Evolutionary conservation across 2,797 vertebrate genomes (phyloP).

Genomic region (Peromyscus melanophrys): DNA sequence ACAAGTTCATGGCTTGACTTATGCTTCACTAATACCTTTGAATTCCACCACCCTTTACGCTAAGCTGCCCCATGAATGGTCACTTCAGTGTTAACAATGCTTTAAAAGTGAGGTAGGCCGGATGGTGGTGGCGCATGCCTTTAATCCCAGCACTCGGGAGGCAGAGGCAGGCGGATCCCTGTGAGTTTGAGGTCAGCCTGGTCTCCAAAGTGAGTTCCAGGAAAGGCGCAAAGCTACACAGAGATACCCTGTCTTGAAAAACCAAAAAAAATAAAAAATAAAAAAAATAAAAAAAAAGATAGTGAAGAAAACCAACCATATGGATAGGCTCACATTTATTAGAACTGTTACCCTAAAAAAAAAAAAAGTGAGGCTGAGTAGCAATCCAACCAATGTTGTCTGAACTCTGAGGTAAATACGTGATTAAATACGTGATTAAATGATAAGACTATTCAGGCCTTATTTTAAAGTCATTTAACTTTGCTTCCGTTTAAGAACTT

Average conservation of each 20-base stretch:
- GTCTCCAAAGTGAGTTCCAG: no score
- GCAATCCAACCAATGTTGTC: slow-evolving; percentile 16
- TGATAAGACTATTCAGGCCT: slow-evolving; percentile 55
- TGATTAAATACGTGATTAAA: slow-evolving; percentile 69
- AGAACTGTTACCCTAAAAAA: no score
- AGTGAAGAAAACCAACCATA: no score
- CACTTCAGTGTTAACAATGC: neutral
- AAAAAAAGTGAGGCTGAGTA: slow-evolving; percentile 29
- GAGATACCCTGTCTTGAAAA: no score
- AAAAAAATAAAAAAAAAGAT: no score
- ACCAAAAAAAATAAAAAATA: no score
- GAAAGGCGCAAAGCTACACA: no score
- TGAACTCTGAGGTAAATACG: slow-evolving; percentile 39
- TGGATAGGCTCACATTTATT: no score
- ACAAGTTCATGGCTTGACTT: neutral
- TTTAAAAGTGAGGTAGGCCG: slow-evolving; percentile 1
- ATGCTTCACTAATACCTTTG: neutral
- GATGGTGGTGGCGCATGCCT: no score
- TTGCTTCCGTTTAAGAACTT: slow-evolving; percentile 56
- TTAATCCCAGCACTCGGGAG: no score
- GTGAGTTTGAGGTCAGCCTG: no score
- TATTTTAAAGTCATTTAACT: slow-evolving; percentile 76
- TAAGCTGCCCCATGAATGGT: neutral
- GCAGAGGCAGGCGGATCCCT: no score
- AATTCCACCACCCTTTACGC: neutral